phyloP scores from a whole-genome alignment of 2,888 invertebrate genomes.

The Dermolepida albohirtum region DNA sequence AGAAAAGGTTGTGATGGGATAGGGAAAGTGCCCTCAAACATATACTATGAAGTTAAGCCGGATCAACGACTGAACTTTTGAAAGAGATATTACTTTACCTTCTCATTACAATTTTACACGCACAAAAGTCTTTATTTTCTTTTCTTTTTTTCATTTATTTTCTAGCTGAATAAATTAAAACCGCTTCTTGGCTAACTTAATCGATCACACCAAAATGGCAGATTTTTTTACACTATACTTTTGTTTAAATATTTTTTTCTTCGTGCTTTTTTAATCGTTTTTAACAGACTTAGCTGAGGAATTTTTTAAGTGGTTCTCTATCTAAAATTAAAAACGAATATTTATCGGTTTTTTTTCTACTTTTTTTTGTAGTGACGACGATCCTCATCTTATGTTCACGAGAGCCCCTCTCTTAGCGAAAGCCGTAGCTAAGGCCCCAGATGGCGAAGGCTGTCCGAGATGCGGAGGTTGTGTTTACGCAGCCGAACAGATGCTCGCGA shows the following conservation, averaged over 20 bases:
- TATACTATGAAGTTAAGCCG: not conserved
- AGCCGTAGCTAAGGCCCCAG: conserved; percentile 83
- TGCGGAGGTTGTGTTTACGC: conserved; percentile 92
- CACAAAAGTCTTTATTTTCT: conserved; percentile 26
- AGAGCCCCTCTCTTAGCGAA: conserved; percentile 66
- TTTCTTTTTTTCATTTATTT: conserved; percentile 23
- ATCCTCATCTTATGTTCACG: conserved; percentile 49
- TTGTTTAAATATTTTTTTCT: not conserved
- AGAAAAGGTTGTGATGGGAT: conserved; percentile 72
- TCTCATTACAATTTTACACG: conserved; percentile 60
- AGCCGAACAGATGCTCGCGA: conserved; percentile 92
- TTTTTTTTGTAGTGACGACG: conserved; percentile 53
- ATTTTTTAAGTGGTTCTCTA: not conserved
- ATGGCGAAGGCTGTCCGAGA: conserved; percentile 88
- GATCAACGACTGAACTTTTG: conserved; percentile 43
- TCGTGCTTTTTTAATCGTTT: conserved; percentile 6
- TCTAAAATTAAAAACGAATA: not conserved
- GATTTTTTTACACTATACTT: not conserved
- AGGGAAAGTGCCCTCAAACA: conserved; percentile 79
- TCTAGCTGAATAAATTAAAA: conserved; percentile 35
- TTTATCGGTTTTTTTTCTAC: not conserved
- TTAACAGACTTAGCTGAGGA: conserved; percentile 10
- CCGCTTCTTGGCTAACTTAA: conserved; percentile 32
- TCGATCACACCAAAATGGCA: conserved; percentile 3
- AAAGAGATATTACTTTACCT: conserved; percentile 59